A percentile compares a stretch with the other conserved stretches of the same genome.
These are phyloP conservation scores for Ranitomeya variabilis DNA, from an alignment of 2,113 vertebrate species.

Conservation along the genomic window DNA sequence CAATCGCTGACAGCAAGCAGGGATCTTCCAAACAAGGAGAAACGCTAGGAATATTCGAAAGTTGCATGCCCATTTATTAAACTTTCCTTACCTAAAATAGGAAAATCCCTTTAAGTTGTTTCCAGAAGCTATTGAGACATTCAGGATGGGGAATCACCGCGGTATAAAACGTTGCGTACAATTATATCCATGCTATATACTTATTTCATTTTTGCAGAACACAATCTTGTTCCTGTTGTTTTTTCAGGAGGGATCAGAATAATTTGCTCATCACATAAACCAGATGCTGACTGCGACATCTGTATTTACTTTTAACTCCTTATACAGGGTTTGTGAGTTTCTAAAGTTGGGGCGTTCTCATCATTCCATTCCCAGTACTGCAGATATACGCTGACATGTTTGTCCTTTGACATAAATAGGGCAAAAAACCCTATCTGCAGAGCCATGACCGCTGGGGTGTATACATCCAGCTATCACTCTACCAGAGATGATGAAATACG, in stretches of 20 bases:
- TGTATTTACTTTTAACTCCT: conserved; percentile 47
- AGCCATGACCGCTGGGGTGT: background rate
- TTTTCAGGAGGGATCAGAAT: background rate
- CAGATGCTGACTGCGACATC: conserved; percentile 51
- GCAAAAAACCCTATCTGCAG: background rate
- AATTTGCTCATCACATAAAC: conserved; percentile 21
- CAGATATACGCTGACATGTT: background rate
- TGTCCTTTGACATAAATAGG: conserved; percentile 1
- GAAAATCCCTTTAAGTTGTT: too few relatives aligned
- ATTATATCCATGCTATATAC: background rate
- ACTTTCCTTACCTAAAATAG: background rate
- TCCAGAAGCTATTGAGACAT: too few relatives aligned
- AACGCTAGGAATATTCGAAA: background rate
- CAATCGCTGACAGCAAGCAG: background rate
- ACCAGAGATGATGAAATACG: conserved; percentile 1
- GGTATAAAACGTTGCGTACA: background rate
- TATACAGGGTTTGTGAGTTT: background rate
- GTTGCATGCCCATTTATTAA: background rate
- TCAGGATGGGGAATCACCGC: too few relatives aligned
- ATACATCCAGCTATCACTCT: background rate
- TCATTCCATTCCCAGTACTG: background rate
- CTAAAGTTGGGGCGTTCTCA: background rate
- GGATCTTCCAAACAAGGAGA: background rate
- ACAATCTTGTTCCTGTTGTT: conserved; percentile 6
- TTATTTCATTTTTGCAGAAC: background rate